phyloP scores from a whole-genome alignment of 2,797 vertebrate species.

The Periophthalmus magnuspinnatus region DNA sequence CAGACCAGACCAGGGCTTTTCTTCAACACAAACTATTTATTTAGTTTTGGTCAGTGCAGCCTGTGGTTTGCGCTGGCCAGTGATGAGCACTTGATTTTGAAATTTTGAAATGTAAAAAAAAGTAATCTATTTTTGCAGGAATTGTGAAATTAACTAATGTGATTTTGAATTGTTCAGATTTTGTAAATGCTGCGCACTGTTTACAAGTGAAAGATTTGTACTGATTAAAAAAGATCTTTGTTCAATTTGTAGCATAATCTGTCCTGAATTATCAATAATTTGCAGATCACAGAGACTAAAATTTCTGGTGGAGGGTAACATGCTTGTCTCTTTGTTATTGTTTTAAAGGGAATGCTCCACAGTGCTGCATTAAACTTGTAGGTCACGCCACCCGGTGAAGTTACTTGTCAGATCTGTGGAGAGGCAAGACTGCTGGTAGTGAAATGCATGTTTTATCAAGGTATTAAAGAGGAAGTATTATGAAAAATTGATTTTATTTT shows the following conservation, averaged over 20 bases:
- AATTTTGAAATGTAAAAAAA: conserved; percentile 27
- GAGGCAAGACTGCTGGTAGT: no score
- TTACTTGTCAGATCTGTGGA: no score
- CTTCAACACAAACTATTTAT: conserved; percentile 28
- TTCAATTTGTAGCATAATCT: not conserved
- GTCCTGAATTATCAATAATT: no score
- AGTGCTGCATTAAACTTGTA: no score
- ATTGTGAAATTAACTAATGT: conserved; percentile 38
- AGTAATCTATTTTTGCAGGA: conserved; percentile 75
- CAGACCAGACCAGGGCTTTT: conserved; percentile 12
- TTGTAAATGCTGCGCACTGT: conserved; percentile 72
- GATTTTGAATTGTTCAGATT: conserved; percentile 67
- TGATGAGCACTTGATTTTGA: not conserved
- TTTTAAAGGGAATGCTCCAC: no score
- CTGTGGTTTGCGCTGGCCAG: not conserved
- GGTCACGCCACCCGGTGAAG: no score
- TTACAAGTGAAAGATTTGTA: conserved; percentile 77
- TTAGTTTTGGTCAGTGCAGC: not conserved
- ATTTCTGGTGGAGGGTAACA: no score
- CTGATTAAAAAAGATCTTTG: conserved; percentile 62
- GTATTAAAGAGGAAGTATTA: no score
- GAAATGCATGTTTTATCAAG: no score
- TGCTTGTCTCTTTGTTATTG: no score
- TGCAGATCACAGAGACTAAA: no score
- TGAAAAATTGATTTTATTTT: no score